phyloP scores from a whole-genome alignment of 2,113 vertebrate genomes.

The Neolamprologus brichardi region DNA sequence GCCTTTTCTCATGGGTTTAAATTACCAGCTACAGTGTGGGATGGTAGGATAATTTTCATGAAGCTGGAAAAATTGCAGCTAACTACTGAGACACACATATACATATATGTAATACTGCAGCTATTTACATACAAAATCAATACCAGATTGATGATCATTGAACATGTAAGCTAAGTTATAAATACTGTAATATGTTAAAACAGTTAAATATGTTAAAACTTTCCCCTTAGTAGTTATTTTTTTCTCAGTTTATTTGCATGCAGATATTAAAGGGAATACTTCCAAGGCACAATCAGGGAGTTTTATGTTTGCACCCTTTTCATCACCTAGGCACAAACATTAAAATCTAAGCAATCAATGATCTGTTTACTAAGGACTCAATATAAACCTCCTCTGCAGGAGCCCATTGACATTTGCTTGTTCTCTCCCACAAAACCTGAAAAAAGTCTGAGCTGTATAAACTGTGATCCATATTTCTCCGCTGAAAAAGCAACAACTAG shows the following conservation, averaged over 20 bases:
- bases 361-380: neutral
- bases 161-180: neutral
- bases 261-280: neutral
- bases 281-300: neutral
- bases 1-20: neutral
- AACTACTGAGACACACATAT: neutral
- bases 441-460: neutral
- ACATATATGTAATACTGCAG: neutral
- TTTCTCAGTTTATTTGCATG: neutral
- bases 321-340: neutral
- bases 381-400: neutral
- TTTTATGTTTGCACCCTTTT: neutral
- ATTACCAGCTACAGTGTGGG: neutral
- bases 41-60: neutral
- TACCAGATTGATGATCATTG: neutral
- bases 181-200: neutral
- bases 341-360: neutral
- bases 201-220: neutral
- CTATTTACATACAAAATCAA: neutral
- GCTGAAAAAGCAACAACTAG: neutral
- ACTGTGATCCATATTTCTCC: slow-evolving; percentile 1
- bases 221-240: neutral
- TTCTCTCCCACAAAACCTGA: neutral
- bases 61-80: neutral
- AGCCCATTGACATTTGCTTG: neutral